Evolutionary conservation across 2,888 invertebrate genomes (phyloP), one percentile per base, ranked within the genome.

Genomic region (Hyalella azteca): DNA sequence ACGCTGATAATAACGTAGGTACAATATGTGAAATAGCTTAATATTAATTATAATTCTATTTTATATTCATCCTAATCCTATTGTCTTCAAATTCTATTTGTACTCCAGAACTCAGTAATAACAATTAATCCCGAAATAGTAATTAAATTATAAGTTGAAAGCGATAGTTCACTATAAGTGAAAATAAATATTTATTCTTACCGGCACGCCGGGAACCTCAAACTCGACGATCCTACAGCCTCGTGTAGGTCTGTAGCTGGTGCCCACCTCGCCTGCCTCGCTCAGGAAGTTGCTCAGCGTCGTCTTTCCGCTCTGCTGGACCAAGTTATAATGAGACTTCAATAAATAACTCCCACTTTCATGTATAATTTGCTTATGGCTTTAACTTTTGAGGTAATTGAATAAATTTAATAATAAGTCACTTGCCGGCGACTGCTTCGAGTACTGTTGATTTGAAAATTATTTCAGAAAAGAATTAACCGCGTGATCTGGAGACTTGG

Each of bases 161-260:
- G n/a, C n/a, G n/a, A n/a, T n/a, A n/a, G n/a, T n/a, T n/a, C n/a
- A n/a, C n/a, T n/a, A n/a, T n/a, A n/a, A n/a, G n/a, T n/a, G n/a
- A n/a, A n/a, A n/a, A n/a, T n/a, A n/a, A n/a, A n/a, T n/a, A 11
- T 45, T 48, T 48, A 86, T 54, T 26, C 91, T 91, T 0, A 91
- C 88, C 85, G 89, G 90, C 7, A 93, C 86, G 85, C 91, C 91
- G 32, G 90, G 89, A 36, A 91, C 89, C 88, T 94, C 94, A 87
- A 94, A 94, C 87, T 94, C 94, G 19, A 94, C 89, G 85, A 94
- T 93, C 86, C 94, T 90, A 48, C 92, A 92, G 54, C 93, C 93
- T 88, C 92, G 91, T 0, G 93, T 93, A 1, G 93, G 91, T 84
- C 90, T 90, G 85, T 92, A 91, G 73, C 89, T 91, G 77, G 87